phyloP scores from a whole-genome alignment of 2,888 invertebrate genomes.

The Lithophane socia region DNA sequence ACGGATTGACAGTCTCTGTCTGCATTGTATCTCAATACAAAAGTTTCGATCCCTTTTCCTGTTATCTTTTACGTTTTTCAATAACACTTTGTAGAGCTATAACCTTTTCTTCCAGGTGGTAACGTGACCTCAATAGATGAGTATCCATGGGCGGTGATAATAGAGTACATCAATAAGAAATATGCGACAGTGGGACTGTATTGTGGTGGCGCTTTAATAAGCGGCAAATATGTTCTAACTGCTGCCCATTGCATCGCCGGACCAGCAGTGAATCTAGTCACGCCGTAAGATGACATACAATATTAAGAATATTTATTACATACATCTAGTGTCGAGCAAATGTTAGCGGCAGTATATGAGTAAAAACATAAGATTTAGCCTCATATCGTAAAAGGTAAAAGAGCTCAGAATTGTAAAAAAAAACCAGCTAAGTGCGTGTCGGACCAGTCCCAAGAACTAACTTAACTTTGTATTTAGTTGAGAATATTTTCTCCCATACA shows the following conservation, averaged over 20 bases:
- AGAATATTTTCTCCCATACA: no score
- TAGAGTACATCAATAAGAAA: constrained; percentile 78
- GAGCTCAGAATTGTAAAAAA: no score
- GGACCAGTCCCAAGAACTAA: no score
- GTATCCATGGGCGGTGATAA: constrained; percentile 89
- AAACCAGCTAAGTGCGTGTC: no score
- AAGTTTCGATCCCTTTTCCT: not conserved
- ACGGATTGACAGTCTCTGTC: no score
- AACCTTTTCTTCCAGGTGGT: constrained; percentile 32
- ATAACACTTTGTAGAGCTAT: not conserved
- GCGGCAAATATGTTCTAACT: constrained; percentile 87
- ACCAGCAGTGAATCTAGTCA: constrained; percentile 75
- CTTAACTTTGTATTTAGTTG: no score
- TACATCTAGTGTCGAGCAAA: no score
- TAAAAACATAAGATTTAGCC: no score
- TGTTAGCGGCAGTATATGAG: no score
- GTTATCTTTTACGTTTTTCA: not conserved
- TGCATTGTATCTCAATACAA: no score
- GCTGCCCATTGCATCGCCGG: constrained; percentile 90
- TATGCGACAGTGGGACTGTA: constrained; percentile 58
- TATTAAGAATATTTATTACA: no score
- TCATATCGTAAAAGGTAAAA: no score
- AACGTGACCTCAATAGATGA: constrained; percentile 83
- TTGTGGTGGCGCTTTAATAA: constrained; percentile 89
- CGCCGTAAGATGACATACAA: constrained; percentile 78